These are phyloP conservation scores for Sycobia sp. DNA, from an alignment of 1,140 invertebrate genomes.

Conservation along the genomic window DNA sequence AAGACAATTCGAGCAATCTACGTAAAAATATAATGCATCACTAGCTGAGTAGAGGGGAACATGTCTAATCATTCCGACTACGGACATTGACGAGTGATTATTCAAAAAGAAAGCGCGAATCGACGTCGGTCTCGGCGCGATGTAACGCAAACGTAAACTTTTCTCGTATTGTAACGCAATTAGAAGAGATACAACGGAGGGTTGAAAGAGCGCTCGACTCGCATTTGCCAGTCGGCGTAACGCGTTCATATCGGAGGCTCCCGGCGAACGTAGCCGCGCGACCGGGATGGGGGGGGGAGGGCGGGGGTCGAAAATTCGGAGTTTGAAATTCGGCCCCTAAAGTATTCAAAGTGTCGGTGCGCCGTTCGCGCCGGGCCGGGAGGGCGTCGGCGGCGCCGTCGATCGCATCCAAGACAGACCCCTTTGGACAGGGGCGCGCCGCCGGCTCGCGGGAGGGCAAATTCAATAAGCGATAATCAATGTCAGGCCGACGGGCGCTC, in stretches of 20 bases:
- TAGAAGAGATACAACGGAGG: conserved; percentile 21
- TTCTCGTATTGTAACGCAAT: conserved; percentile 24
- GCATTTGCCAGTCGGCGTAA: neutral
- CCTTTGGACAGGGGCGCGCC: conserved; percentile 43
- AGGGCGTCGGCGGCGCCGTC: conserved; percentile 5
- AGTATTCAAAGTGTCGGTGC: conserved; percentile 30
- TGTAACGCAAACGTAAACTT: conserved; percentile 18
- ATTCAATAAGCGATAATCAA: conserved; percentile 62
- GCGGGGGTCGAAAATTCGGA: conserved; percentile 17
- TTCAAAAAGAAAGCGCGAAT: neutral
- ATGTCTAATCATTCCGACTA: too few species aligned
- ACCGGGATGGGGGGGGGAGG: neutral
- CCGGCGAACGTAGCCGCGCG: neutral
- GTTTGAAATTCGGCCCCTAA: conserved; percentile 32
- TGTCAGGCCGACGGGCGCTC: conserved; percentile 47
- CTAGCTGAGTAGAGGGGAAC: too few species aligned
- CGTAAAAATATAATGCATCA: too few species aligned
- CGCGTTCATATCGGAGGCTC: neutral
- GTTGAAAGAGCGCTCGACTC: conserved; percentile 7
- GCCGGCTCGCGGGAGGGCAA: conserved; percentile 43
- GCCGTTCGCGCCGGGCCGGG: neutral
- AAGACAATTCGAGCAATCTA: too few species aligned
- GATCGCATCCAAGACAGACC: conserved; percentile 38
- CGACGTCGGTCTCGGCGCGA: conserved; percentile 12
- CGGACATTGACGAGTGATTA: too few species aligned